Evolutionary conservation across 2,113 vertebrate species (phyloP).

Genomic region (Marcusenius ussheri): DNA sequence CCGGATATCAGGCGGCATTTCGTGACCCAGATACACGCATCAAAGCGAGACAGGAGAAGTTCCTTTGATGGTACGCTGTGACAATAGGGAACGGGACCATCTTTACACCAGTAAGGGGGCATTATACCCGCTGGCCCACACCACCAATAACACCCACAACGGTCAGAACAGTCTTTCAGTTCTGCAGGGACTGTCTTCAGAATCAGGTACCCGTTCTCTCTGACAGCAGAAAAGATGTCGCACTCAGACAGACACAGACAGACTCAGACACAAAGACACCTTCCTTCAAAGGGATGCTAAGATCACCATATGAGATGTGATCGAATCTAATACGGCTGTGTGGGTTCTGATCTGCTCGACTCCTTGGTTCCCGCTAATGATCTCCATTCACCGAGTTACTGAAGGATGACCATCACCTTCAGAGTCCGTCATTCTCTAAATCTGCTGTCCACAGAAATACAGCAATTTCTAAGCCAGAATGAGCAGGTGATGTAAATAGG

Average conservation of each 20-base stretch:
- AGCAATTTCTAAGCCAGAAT: neutral
- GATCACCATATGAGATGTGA: neutral
- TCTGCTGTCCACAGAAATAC: neutral
- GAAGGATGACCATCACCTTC: neutral
- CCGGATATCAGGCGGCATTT: neutral
- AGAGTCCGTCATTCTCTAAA: neutral
- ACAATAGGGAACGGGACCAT: neutral
- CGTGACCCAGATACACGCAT: neutral
- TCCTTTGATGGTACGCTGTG: neutral
- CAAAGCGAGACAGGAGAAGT: neutral
- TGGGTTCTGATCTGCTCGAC: neutral
- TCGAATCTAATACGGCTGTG: neutral
- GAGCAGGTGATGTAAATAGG: neutral
- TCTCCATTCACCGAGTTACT: neutral
- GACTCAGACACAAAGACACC: neutral
- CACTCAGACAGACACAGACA: neutral
- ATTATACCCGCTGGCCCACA: neutral
- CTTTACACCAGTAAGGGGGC: too few species aligned
- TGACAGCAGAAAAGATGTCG: slow-evolving; percentile 7
- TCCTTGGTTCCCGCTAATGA: neutral
- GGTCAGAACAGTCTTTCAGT: neutral
- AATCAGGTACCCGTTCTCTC: slow-evolving; percentile 10
- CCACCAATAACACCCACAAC: neutral
- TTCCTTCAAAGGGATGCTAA: neutral
- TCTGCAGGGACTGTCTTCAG: neutral